These are phyloP conservation scores for Acromyrmex echinatior DNA, from an alignment of 1,140 invertebrate genomes.

Conservation along the genomic window DNA sequence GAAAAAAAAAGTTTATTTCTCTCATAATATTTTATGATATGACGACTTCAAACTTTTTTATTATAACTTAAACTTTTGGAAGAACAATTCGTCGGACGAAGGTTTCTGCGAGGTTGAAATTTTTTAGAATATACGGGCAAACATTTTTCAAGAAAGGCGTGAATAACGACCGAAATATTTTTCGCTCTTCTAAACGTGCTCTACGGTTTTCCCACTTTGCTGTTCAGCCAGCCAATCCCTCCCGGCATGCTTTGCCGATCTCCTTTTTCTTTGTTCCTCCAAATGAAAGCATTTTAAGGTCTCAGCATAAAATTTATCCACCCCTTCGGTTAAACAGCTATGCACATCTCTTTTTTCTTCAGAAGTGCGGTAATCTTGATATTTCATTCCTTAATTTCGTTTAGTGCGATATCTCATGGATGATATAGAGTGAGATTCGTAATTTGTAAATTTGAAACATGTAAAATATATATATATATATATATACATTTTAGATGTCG, in stretches of 20 bases:
- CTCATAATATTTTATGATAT: slow-evolving; percentile 21
- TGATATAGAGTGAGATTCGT: background rate
- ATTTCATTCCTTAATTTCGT: slow-evolving; percentile 68
- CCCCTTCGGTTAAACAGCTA: slow-evolving; percentile 84
- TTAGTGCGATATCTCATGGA: slow-evolving; percentile 72
- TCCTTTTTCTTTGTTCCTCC: slow-evolving; percentile 74
- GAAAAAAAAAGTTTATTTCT: slow-evolving; percentile 19
- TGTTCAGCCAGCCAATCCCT: slow-evolving; percentile 69
- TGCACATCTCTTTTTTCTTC: slow-evolving; percentile 80
- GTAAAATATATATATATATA: background rate
- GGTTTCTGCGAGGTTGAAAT: slow-evolving; percentile 73
- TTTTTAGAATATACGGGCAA: slow-evolving; percentile 77
- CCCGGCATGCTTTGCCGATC: slow-evolving; percentile 53
- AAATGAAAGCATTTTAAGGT: slow-evolving; percentile 83
- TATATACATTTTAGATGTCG: background rate
- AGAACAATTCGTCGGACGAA: slow-evolving; percentile 76
- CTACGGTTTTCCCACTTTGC: slow-evolving; percentile 69
- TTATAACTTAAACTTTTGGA: slow-evolving; percentile 67
- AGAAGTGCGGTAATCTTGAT: slow-evolving; percentile 49
- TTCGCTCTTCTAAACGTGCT: slow-evolving; percentile 76
- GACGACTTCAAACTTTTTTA: slow-evolving; percentile 8
- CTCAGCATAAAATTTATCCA: slow-evolving; percentile 84
- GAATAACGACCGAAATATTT: slow-evolving; percentile 82
- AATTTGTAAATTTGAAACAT: slow-evolving; percentile 8
- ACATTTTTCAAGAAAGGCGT: slow-evolving; percentile 79